Conservation (phyloP, 2,113 vertebrate genomes). For the Misgurnus mizolepis region DNA sequence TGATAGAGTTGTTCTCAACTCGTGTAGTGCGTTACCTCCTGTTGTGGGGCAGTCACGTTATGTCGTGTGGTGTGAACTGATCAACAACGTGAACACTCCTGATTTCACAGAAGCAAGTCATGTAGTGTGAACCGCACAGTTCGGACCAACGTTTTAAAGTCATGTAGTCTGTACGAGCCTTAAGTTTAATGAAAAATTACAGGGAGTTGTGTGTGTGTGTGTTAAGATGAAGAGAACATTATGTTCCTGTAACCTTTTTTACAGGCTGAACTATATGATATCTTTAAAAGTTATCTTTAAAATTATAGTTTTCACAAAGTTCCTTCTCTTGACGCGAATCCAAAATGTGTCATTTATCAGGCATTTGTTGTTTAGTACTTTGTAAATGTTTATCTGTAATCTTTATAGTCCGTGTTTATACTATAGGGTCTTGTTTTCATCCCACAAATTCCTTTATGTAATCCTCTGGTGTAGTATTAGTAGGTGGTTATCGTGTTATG, state of each 20-base stretch:
- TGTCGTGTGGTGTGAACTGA: no score
- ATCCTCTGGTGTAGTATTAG: neutral
- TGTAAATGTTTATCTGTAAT: neutral
- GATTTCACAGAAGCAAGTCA: no score
- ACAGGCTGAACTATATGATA: neutral
- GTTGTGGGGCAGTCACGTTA: no score
- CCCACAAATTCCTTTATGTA: neutral
- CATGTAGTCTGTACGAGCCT: no score
- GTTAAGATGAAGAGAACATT: neutral
- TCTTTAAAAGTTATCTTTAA: neutral
- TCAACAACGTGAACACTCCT: no score
- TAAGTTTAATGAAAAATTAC: neutral
- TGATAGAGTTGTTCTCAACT: no score
- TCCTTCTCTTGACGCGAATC: neutral
- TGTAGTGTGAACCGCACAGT: no score
- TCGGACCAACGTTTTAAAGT: no score
- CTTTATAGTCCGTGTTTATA: neutral
- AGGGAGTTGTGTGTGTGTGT: neutral
- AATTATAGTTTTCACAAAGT: neutral
- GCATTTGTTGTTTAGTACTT: neutral
- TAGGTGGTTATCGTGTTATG: neutral
- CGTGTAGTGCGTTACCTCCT: no score
- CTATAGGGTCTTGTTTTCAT: neutral
- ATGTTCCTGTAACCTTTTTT: neutral
- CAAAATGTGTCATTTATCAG: neutral